Evolutionary conservation across 1,140 invertebrate genomes (phyloP), one percentile per base, ranked within the genome.

Genomic region (Tetramorium simillimum): DNA sequence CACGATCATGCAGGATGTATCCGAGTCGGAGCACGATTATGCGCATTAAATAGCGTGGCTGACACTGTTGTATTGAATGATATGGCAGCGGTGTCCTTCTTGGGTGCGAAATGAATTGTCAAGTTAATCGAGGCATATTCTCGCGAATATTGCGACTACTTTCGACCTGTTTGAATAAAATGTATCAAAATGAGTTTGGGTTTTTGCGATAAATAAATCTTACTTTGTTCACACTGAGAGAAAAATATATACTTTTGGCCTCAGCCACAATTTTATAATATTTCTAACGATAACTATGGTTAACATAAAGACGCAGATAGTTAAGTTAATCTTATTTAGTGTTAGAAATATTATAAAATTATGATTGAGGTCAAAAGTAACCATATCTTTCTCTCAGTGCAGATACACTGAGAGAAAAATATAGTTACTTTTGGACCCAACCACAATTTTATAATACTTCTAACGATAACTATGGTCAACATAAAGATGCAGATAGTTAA

Each of bases 1-100:
- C 40, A 14, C 56, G 69, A 84, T 72, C 67, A 56, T 73, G 18
- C 24, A 60, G 24, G 53, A 73, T 82, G 53, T 51, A 70, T 46
- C 18, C 80, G 53, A 82, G 53, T 73, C 16, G 16, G 51, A 46
- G 6, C 24, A 24, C 37, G 53, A 46, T 24, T 82, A 37, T 73
- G 67, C 43, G 28, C 67, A 73, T 82, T 82, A 73, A 56, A 69
- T 69, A 81, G 53, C 24, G 24, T 46, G 24, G 69, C 51, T 60
- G 58, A 24, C 24, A 14, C 3, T 16, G 18, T n/a, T 65, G 10
- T 73, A 60, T 60, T 46, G 51, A 46, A 33, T 58, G n/a, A 24
- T 37, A 46, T 12, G 18, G 51, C 49, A n/a, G 0, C n/a, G 6
- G 14, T 46, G 10, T 56, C 21, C 28, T 58, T 81, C 18, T 82